Evolutionary conservation across 2,888 invertebrate genomes (phyloP).

Genomic region (Drosophila melanosoma): DNA sequence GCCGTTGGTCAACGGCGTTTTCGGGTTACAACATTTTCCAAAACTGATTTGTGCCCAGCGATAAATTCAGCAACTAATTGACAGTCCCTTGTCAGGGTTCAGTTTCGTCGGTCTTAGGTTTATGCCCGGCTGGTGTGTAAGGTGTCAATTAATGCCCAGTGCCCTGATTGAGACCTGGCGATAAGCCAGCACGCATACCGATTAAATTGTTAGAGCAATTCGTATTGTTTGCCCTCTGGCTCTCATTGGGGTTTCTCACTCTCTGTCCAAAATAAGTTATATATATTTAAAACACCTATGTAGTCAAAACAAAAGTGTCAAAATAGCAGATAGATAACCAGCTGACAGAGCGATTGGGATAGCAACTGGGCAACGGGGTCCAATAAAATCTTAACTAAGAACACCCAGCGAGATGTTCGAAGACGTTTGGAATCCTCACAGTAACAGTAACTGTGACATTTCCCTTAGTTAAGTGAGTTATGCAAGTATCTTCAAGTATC

Average conservation of each 20-base stretch:
- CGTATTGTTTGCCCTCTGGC: constrained; percentile 31
- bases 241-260: constrained; percentile 12
- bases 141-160: constrained; percentile 78
- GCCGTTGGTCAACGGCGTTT: constrained; percentile 40
- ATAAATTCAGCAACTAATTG: constrained; percentile 80
- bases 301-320: constrained; percentile 79
- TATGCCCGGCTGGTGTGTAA: constrained; percentile 30
- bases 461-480: constrained; percentile 36
- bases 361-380: constrained; percentile 1
- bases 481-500: constrained; percentile 52
- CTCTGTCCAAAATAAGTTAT: constrained; percentile 60
- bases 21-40: constrained; percentile 68
- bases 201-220: constrained; percentile 74
- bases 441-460: constrained; percentile 31
- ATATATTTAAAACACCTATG: constrained; percentile 78
- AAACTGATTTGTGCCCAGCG: constrained; percentile 82
- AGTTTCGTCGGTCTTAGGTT: constrained; percentile 27
- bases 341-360: constrained; percentile 16
- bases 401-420: constrained; percentile 48
- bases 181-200: constrained; percentile 62
- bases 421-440: constrained; percentile 4
- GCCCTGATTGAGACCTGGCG: constrained; percentile 57
- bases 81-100: constrained; percentile 67
- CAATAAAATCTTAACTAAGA: constrained; percentile 45
- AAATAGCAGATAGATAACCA: constrained; percentile 67